These are phyloP conservation scores for Spilosoma lubricipeda DNA, from an alignment of 2,888 invertebrate genomes.

Conservation along the genomic window DNA sequence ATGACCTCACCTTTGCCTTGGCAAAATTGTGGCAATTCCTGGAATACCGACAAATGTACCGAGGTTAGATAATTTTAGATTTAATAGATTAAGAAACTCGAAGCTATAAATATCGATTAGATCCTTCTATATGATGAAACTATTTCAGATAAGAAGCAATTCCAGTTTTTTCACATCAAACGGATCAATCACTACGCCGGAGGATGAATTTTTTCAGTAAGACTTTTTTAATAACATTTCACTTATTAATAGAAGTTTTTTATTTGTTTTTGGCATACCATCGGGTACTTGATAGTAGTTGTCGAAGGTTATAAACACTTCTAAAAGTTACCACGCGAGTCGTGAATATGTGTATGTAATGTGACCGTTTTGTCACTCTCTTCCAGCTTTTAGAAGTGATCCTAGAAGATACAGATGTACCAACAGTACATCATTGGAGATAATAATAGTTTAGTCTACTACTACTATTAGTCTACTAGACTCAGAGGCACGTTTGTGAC, in stretches of 20 bases:
- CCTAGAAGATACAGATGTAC: too few species aligned
- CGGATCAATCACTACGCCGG: slow-evolving; percentile 87
- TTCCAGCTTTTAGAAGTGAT: not conserved
- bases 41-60: slow-evolving; percentile 93
- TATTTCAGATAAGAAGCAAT: slow-evolving; percentile 76
- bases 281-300: too few species aligned
- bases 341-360: too few species aligned
- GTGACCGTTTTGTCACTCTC: not conserved
- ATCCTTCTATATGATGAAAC: slow-evolving; percentile 20
- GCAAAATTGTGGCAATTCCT: slow-evolving; percentile 91
- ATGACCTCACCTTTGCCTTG: slow-evolving; percentile 90
- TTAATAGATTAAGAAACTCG: slow-evolving; percentile 32
- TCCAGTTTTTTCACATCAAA: slow-evolving; percentile 66
- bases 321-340: too few species aligned
- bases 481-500: too few species aligned
- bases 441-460: too few species aligned
- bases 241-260: not conserved
- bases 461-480: too few species aligned
- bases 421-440: too few species aligned
- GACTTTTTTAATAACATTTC: slow-evolving; percentile 48
- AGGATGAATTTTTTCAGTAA: slow-evolving; percentile 95
- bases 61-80: slow-evolving; percentile 76
- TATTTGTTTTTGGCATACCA: not conserved
- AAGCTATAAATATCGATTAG: slow-evolving; percentile 6
- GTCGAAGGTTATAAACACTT: too few species aligned